Percentiles rank a stretch among this genome's conserved stretches.
phyloP scores from a whole-genome alignment of 1,140 invertebrate genomes.

The Chlorops oryzae region DNA sequence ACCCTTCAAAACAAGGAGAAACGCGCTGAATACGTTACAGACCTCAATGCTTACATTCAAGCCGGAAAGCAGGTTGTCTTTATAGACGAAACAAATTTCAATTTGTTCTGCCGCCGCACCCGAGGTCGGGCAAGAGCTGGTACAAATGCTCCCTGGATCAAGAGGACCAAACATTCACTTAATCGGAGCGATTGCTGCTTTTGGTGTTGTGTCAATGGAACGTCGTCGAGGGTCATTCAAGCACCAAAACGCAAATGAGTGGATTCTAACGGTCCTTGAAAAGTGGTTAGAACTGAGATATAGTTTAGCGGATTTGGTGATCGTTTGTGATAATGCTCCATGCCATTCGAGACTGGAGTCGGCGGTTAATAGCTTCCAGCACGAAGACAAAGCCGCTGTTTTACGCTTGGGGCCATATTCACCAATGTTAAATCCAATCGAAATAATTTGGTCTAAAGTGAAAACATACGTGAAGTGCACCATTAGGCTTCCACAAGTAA shows the following conservation, averaged over 20 bases:
- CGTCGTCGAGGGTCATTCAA: background rate
- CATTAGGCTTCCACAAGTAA: no score
- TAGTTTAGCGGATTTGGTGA: slow-evolving; percentile 7
- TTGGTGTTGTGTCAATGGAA: slow-evolving; percentile 2
- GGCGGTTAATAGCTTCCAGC: slow-evolving; percentile 3
- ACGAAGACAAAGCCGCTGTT: background rate
- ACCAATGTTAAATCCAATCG: slow-evolving; percentile 5
- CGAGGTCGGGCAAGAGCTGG: slow-evolving; percentile 1
- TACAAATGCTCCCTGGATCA: background rate
- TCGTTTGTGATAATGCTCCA: slow-evolving; percentile 11
- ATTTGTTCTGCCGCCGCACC: slow-evolving; percentile 8
- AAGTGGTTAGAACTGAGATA: background rate
- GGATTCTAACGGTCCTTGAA: no score
- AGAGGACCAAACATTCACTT: slow-evolving; percentile 5
- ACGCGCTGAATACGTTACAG: slow-evolving; percentile 9
- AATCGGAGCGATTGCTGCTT: slow-evolving; percentile 7
- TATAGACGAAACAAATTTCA: slow-evolving; percentile 9
- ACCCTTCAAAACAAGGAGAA: slow-evolving; percentile 5
- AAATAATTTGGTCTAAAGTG: slow-evolving; percentile 2
- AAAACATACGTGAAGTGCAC: background rate
- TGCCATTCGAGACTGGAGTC: slow-evolving; percentile 6
- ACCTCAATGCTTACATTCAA: slow-evolving; percentile 5
- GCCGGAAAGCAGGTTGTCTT: slow-evolving; percentile 4
- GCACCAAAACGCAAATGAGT: no score
- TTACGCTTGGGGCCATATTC: slow-evolving; percentile 5